Base-by-base conservation (phyloP, 2,888 invertebrate species). In the Acanthosepion esculentum region DNA sequence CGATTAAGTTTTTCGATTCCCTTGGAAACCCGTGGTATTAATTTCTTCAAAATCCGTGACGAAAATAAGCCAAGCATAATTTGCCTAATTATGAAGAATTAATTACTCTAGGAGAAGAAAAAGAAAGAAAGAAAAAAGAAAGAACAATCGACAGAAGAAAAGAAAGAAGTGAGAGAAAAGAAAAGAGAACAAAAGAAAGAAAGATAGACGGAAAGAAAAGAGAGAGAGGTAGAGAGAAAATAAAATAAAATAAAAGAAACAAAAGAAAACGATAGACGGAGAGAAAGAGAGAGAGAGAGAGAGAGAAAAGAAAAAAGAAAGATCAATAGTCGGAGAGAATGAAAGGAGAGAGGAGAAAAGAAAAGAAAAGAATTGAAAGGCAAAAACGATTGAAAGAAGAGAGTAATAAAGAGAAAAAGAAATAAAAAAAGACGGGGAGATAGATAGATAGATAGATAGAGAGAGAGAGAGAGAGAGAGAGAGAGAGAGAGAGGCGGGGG, bases 241-340 rank as follows among this genome's bases (percentile, higher is more conserved):
- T 0, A 3, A 18, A n/a, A 41, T 15, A 91, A 20, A n/a, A 20
- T n/a, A 4, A 91, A 15, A 20, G 2, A 91, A 20, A 91, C 2
- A n/a, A n/a, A 0, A n/a, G 33, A 29, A n/a, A 91, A n/a, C 0
- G 91, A 91, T n/a, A 29, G 91, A 33, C n/a, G 5, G 91, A 29
- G 91, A 91, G 91, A 91, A 12, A 91, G n/a, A 91, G 91, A 91
- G n/a, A 91, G 91, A 91, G n/a, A 91, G 33, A 91, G 91, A 91
- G 91, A 91, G n/a, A 26, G 1, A 29, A 10, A 91, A 6, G 18
- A 20, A 91, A 33, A 91, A 10, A 91, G 33, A 91, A 10, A 23
- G 20, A 91, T 23, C 1, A 91, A 91, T 33, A 15, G n/a, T 12
- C 33, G 23, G 20, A 91, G 29, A 33, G 91, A 41, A 41, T 41